Conservation (phyloP, 2,888 invertebrate species). For the Cerceris ruficornis region DNA sequence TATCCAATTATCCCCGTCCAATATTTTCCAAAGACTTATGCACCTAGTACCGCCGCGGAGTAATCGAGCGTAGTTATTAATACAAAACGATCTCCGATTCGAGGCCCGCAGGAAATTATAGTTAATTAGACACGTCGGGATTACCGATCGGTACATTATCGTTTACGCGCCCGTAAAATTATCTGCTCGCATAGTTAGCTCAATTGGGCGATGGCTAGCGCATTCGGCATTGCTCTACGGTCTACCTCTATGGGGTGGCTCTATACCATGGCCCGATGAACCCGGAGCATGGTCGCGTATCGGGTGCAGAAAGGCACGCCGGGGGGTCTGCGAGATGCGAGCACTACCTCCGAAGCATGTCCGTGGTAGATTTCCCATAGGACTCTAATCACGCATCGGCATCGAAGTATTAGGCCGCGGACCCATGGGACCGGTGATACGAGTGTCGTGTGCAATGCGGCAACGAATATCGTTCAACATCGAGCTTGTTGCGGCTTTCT, state of each 20-base stretch:
- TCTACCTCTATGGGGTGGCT: too few species aligned
- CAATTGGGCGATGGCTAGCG: slow-evolving; percentile 10
- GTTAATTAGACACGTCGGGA: slow-evolving; percentile 55
- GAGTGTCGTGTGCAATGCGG: slow-evolving; percentile 15
- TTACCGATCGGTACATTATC: slow-evolving; percentile 45
- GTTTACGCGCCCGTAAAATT: slow-evolving; percentile 37
- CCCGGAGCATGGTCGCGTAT: slow-evolving; percentile 18
- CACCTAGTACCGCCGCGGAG: too few species aligned
- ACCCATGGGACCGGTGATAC: slow-evolving; percentile 63
- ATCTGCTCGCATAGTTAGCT: slow-evolving; percentile 31
- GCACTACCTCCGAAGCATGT: slow-evolving; percentile 71
- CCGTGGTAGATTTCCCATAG: slow-evolving; percentile 77
- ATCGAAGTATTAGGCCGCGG: slow-evolving; percentile 71
- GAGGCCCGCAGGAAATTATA: slow-evolving; percentile 39
- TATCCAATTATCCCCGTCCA: too few species aligned
- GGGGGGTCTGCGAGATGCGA: slow-evolving; percentile 41
- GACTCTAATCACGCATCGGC: slow-evolving; percentile 78
- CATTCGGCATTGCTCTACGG: background rate
- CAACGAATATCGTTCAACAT: slow-evolving; percentile 23
- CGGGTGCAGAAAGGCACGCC: slow-evolving; percentile 53
- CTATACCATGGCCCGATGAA: background rate
- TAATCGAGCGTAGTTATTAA: too few species aligned
- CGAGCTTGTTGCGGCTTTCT: slow-evolving; percentile 5
- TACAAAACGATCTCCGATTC: slow-evolving; percentile 30
- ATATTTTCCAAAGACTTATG: too few species aligned